These are phyloP conservation scores for Pterocles gutturalis DNA, from an alignment of 2,113 vertebrate species.

Conservation along the genomic window DNA sequence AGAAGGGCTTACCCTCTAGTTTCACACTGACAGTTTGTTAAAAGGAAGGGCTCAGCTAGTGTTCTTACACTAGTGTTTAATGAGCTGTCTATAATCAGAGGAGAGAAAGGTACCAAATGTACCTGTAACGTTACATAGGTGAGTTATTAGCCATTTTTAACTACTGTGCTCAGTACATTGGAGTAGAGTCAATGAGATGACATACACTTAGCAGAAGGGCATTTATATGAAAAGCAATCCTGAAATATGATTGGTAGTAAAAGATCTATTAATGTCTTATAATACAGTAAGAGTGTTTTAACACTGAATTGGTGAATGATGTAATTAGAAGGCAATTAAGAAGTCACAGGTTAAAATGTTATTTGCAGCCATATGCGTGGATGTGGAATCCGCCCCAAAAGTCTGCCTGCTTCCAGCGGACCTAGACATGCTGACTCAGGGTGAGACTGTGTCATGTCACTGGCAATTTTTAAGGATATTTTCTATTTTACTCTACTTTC, in stretches of 20 bases:
- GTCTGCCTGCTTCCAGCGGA: not conserved
- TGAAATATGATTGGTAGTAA: conserved; percentile 69
- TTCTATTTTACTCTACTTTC: not conserved
- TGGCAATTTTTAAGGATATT: not conserved
- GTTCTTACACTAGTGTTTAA: conserved; percentile 65
- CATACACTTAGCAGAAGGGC: conserved; percentile 6
- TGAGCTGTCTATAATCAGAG: conserved; percentile 68
- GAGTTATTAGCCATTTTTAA: conserved; percentile 73
- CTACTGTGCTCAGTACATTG: not conserved
- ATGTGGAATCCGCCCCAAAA: not conserved
- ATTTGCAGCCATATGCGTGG: not conserved
- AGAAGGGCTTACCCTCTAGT: conserved; percentile 50
- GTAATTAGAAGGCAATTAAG: conserved; percentile 42
- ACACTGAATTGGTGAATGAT: not conserved
- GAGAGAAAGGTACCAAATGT: conserved; percentile 68
- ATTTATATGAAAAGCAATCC: conserved; percentile 65
- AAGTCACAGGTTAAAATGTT: conserved; percentile 39
- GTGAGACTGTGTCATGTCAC: not conserved
- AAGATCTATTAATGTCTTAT: conserved; percentile 58
- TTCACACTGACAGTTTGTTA: conserved; percentile 59
- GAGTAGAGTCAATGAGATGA: conserved; percentile 58
- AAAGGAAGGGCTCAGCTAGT: conserved; percentile 56
- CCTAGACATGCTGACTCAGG: not conserved
- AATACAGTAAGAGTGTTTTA: conserved; percentile 44
- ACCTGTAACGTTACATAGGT: conserved; percentile 63